Percentiles rank a stretch among this genome's conserved stretches.
These are phyloP conservation scores for Romanogobio albipinnatus DNA, from an alignment of 2,113 vertebrate genomes.

Conservation along the genomic window DNA sequence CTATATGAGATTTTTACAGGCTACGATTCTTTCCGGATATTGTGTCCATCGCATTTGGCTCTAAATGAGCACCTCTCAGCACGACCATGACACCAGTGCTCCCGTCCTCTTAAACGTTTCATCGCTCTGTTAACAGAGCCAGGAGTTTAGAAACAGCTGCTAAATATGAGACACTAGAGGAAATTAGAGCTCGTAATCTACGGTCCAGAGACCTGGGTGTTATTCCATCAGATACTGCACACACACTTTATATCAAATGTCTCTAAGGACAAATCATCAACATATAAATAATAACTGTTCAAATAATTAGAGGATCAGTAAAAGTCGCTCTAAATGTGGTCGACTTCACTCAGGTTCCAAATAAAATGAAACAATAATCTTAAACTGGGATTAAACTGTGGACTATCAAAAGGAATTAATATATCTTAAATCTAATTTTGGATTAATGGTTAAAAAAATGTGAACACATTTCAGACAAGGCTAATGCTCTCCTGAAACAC, in stretches of 20 bases:
- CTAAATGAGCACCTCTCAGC: neutral
- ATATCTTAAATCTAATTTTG: constrained; percentile 8
- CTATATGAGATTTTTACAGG: neutral
- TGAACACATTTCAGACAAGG: neutral
- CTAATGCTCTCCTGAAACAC: neutral
- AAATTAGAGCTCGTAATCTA: neutral
- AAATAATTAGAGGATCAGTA: constrained; percentile 22
- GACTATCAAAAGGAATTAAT: constrained; percentile 19
- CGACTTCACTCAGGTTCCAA: neutral
- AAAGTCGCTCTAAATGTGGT: neutral
- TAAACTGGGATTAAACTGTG: constrained; percentile 22
- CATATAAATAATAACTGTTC: constrained; percentile 15
- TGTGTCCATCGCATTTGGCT: neutral
- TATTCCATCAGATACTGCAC: constrained; percentile 32
- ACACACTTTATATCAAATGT: constrained; percentile 21
- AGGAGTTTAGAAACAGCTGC: constrained; percentile 23
- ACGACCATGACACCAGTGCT: neutral
- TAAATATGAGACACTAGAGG: constrained; percentile 32
- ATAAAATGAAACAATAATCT: constrained; percentile 30
- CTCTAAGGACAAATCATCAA: constrained; percentile 20
- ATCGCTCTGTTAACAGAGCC: constrained; percentile 24
- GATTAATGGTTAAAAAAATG: neutral
- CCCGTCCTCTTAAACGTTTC: constrained; percentile 13
- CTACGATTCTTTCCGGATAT: neutral
- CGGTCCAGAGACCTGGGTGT: constrained; percentile 12